A percentile compares a stretch with the other conserved stretches of the same genome.
Evolutionary conservation across 1,140 invertebrate species (phyloP).

Genomic region (Sarcophaga bullata): DNA sequence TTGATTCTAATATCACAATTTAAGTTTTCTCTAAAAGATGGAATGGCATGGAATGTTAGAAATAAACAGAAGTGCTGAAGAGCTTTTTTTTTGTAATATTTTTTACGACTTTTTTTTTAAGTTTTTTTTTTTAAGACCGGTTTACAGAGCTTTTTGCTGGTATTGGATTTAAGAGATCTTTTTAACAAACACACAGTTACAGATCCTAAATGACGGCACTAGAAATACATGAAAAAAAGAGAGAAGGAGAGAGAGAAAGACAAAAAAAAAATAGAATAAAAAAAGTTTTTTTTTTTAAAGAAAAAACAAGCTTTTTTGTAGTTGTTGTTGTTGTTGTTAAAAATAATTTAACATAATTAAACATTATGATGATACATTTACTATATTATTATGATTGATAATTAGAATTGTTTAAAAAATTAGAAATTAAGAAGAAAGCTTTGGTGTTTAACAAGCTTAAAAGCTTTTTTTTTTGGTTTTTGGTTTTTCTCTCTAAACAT

Average conservation of each 20-base stretch:
- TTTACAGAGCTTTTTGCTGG: background rate
- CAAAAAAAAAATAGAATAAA: constrained; percentile 52
- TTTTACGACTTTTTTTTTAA: background rate
- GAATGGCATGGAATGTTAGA: background rate
- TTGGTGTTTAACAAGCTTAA: constrained; percentile 25
- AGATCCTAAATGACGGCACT: constrained; percentile 67
- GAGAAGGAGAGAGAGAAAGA: constrained; percentile 43
- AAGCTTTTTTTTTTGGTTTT: background rate
- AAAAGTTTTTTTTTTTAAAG: background rate
- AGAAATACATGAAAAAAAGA: constrained; percentile 63
- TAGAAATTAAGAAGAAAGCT: constrained; percentile 6
- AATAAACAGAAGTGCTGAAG: background rate
- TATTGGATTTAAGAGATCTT: constrained; percentile 20
- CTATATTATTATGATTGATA: background rate
- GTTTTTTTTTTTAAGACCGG: background rate
- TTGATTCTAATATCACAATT: constrained; percentile 41
- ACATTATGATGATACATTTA: constrained; percentile 2
- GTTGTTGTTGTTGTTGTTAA: background rate
- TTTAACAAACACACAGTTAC: constrained; percentile 56
- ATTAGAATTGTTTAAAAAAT: background rate
- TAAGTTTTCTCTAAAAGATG: background rate
- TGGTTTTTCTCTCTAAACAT: background rate
- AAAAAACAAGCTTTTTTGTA: background rate
- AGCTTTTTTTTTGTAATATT: background rate
- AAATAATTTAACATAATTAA: constrained; percentile 8